These are phyloP conservation scores for Hololepta plana DNA, from an alignment of 2,888 invertebrate genomes.

Conservation along the genomic window DNA sequence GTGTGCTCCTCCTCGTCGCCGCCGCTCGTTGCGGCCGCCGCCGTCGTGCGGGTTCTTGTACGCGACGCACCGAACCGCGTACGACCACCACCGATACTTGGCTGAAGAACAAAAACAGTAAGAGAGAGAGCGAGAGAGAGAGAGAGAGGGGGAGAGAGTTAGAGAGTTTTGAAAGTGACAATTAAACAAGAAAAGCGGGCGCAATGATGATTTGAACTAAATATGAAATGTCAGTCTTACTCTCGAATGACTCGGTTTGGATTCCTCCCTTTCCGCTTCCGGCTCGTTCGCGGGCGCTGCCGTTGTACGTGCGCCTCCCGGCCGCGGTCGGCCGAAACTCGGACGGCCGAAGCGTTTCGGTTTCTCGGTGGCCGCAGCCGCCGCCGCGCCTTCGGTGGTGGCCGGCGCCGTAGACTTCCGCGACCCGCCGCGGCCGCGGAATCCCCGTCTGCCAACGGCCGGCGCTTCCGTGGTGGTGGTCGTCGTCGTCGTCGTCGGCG, in stretches of 20 bases:
- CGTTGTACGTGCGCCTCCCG: slow-evolving; percentile 22
- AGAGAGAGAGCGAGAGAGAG: no score
- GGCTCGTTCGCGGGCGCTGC: slow-evolving; percentile 19
- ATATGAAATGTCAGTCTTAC: no score
- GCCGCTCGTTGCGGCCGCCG: slow-evolving; percentile 27
- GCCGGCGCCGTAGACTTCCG: slow-evolving; percentile 25
- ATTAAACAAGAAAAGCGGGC: no score
- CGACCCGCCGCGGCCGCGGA: slow-evolving; percentile 14
- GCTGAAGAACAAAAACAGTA: no score
- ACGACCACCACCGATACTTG: slow-evolving; percentile 16
- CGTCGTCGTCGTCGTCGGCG: slow-evolving; percentile 32
- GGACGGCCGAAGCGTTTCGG: slow-evolving; percentile 23
- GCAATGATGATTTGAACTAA: no score
- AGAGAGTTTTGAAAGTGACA: slow-evolving; percentile 1
- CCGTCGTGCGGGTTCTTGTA: slow-evolving; percentile 22
- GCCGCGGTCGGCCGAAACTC: slow-evolving; percentile 30
- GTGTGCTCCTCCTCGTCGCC: slow-evolving; percentile 25
- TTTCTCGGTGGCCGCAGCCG: slow-evolving; percentile 24
- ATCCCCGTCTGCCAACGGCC: slow-evolving; percentile 17
- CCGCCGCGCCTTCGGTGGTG: slow-evolving; percentile 17
- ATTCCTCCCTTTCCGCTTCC: slow-evolving; percentile 26
- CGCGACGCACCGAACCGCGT: slow-evolving; percentile 21
- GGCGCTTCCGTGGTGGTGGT: slow-evolving; percentile 22
- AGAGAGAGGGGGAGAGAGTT: no score
- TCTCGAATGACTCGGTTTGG: slow-evolving; percentile 21